These are phyloP conservation scores for Bellardia pandia DNA, from an alignment of 2,888 invertebrate genomes.

Conservation along the genomic window DNA sequence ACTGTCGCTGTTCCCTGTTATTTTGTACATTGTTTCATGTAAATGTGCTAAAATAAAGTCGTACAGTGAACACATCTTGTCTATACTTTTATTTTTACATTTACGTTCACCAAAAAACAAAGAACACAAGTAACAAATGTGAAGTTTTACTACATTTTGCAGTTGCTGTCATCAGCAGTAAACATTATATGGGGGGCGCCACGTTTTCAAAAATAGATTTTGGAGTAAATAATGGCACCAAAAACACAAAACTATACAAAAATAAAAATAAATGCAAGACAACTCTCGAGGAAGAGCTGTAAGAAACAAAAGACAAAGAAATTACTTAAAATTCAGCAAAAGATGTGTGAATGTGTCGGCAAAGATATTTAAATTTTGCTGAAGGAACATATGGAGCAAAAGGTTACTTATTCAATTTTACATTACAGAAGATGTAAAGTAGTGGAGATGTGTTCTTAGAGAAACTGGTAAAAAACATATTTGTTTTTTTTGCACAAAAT, in stretches of 20 bases:
- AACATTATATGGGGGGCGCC: conserved; percentile 49
- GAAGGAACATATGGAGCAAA: conserved; percentile 5
- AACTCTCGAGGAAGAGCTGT: not conserved
- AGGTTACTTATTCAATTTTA: not conserved
- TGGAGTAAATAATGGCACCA: conserved; percentile 44
- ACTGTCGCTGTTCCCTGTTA: not conserved
- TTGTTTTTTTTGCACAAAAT: too few species aligned
- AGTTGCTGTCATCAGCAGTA: conserved; percentile 48
- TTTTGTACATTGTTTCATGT: conserved; percentile 41
- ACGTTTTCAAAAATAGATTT: conserved; percentile 61
- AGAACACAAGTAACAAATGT: conserved; percentile 11
- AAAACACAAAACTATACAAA: not conserved
- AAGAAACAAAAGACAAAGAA: conserved; percentile 36
- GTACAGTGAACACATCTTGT: conserved; percentile 36
- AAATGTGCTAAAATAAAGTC: conserved; percentile 50
- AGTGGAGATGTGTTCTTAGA: too few species aligned
- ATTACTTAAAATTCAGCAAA: conserved; percentile 9
- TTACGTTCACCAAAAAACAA: conserved; percentile 23
- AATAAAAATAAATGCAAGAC: not conserved
- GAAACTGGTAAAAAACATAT: too few species aligned
- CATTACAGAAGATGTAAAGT: not conserved
- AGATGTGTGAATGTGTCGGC: conserved; percentile 21
- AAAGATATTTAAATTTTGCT: conserved; percentile 16
- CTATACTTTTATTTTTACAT: conserved; percentile 36
- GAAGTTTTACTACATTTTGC: conserved; percentile 47